Evolutionary conservation across 2,888 invertebrate genomes (phyloP).

Genomic region (Drosophila dives): DNA sequence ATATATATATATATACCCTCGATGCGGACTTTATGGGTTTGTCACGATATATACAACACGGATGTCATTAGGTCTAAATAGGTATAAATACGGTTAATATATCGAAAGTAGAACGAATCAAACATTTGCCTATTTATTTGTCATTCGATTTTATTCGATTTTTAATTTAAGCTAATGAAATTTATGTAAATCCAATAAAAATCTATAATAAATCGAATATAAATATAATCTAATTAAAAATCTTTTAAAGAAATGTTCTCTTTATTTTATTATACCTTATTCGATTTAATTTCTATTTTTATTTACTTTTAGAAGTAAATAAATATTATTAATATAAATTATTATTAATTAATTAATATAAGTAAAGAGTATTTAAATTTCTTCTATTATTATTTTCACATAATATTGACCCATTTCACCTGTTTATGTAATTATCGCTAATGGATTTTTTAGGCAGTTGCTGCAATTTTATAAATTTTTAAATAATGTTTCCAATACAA

Average conservation of each 20-base stretch:
- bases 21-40: background rate
- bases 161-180: background rate
- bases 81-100: background rate
- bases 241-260: background rate
- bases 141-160: background rate
- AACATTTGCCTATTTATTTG: background rate
- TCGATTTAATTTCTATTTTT: background rate
- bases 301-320: background rate
- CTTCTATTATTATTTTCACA: no score
- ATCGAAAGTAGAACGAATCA: no score
- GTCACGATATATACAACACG: background rate
- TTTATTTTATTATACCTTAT: background rate
- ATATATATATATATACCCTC: slow-evolving; percentile 5
- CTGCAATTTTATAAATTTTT: slow-evolving; percentile 41
- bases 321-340: no score
- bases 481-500: slow-evolving; percentile 20
- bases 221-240: background rate
- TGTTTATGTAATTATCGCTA: slow-evolving; percentile 46
- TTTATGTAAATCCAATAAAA: background rate
- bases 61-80: background rate
- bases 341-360: no score
- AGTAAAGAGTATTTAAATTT: background rate
- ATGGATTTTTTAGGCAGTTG: slow-evolving; percentile 53
- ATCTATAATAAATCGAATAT: no score
- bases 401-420: background rate